Conservation (phyloP, 2,888 invertebrate species). For the Hypselothyrea guttata region DNA sequence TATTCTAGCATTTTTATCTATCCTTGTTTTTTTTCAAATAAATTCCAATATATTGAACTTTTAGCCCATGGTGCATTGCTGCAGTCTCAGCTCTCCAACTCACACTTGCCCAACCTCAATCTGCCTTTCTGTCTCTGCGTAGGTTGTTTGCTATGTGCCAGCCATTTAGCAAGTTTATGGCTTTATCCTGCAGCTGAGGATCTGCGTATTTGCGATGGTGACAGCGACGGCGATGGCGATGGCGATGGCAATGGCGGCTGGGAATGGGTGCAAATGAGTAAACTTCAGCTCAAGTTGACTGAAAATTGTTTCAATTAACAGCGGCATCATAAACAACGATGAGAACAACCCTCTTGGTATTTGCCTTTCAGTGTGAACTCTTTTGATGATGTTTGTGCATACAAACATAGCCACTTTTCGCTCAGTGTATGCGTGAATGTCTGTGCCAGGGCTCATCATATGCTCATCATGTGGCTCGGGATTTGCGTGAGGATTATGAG, state of each 20-base stretch:
- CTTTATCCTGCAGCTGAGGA: conserved; percentile 58
- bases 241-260: no score
- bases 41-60: no score
- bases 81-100: conserved; percentile 30
- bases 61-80: no score
- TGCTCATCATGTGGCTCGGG: conserved; percentile 12
- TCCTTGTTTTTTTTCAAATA: no score
- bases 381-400: conserved; percentile 37
- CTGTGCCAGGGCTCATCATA: no score
- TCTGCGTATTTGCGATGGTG: conserved; percentile 45
- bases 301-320: conserved; percentile 68
- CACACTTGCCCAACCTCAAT: not conserved
- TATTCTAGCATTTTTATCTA: no score
- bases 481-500: conserved; percentile 46
- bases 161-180: conserved; percentile 63
- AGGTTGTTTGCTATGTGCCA: conserved; percentile 46
- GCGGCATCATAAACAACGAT: conserved; percentile 46
- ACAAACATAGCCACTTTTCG: not conserved
- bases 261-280: conserved; percentile 38
- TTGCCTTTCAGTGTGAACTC: conserved; percentile 38
- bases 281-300: conserved; percentile 56
- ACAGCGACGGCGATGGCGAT: no score
- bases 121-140: conserved; percentile 4
- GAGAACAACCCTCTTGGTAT: conserved; percentile 12
- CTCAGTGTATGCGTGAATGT: no score